A percentile compares a stretch with the other conserved stretches of the same genome.
Evolutionary conservation across 2,888 invertebrate genomes (phyloP).

Genomic region (Trichogramma evanescens): DNA sequence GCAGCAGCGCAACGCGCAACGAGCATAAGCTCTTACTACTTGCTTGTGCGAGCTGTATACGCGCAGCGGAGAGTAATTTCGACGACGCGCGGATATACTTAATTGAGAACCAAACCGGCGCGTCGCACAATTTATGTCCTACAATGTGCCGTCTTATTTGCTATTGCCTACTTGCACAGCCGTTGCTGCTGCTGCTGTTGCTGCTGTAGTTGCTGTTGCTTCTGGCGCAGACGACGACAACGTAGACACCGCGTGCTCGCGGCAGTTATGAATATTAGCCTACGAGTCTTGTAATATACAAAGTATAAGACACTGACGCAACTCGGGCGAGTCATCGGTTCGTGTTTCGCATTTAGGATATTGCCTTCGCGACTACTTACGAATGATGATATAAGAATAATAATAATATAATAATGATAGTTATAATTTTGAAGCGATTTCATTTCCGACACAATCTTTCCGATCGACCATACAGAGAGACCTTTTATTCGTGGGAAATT

Average conservation of each 20-base stretch:
- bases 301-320: no score
- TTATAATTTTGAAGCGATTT: background rate
- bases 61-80: conserved; percentile 14
- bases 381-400: background rate
- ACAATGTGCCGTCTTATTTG: background rate
- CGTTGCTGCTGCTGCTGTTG: background rate
- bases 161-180: background rate
- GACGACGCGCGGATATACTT: conserved; percentile 16
- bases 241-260: no score
- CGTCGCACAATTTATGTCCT: conserved; percentile 4
- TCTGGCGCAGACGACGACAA: no score
- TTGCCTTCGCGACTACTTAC: no score
- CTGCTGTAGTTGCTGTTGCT: background rate
- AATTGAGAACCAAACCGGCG: conserved; percentile 18
- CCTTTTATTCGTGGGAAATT: background rate
- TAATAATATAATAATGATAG: background rate
- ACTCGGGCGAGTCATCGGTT: no score
- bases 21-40: background rate
- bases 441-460: background rate
- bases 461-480: background rate
- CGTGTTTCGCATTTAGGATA: no score
- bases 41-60: conserved; percentile 10
- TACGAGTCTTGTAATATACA: no score
- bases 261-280: no score
- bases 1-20: background rate